These are phyloP conservation scores for Campoplex capitator DNA, from an alignment of 2,888 invertebrate genomes.

Conservation along the genomic window DNA sequence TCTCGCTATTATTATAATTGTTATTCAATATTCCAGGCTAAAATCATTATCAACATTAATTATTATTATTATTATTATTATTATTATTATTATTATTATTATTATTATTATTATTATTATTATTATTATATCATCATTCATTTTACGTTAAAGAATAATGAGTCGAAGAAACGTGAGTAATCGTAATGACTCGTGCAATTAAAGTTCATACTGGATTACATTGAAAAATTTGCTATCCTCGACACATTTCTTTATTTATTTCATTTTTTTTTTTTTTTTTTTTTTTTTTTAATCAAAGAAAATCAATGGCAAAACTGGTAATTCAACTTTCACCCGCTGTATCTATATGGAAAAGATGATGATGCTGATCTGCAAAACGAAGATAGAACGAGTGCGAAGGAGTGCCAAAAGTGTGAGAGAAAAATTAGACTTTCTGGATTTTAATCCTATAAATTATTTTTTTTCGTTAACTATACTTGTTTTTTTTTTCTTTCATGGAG, in stretches of 20 bases:
- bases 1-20: neutral
- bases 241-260: neutral
- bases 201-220: neutral
- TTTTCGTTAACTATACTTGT: too few species aligned
- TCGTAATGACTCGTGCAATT: neutral
- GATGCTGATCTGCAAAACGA: neutral
- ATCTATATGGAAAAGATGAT: constrained; percentile 10
- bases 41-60: neutral
- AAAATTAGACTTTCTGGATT: neutral
- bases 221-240: neutral
- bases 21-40: neutral
- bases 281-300: neutral
- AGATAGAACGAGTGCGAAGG: neutral
- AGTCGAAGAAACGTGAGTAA: neutral
- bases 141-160: neutral
- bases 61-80: neutral
- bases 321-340: constrained; percentile 54
- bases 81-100: neutral
- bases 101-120: neutral
- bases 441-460: neutral
- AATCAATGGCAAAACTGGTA: constrained; percentile 40
- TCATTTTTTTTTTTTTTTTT: neutral
- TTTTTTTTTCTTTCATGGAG: neutral
- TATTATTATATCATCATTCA: neutral
- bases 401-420: neutral